Base-by-base conservation (phyloP, 2,113 vertebrate species). In the Ornithorhynchus anatinus region DNA sequence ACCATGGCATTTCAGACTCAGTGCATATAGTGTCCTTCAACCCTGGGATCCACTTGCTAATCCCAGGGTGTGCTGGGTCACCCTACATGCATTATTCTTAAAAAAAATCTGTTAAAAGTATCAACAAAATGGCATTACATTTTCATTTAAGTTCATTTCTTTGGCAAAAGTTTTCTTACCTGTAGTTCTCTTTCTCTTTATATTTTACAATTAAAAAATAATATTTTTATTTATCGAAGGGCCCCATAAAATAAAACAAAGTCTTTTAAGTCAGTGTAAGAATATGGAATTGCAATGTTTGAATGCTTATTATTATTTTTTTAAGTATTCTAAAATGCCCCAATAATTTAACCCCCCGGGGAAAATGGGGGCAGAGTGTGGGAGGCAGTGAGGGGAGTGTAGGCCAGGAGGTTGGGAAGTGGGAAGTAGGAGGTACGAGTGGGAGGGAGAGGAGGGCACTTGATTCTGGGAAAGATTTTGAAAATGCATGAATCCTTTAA, bases 121-220 rank as follows among this genome's bases (percentile, higher is more conserved):
- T 51, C 63, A 54, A 42, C 69, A 50, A 69, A 79, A 72, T 57
- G 68, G 73, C 37, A 31, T 7, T 11, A 67, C 79, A n/a, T n/a
- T n/a, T n/a, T n/a, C n/a, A n/a, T n/a, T n/a, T n/a, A n/a, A n/a
- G n/a, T n/a, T n/a, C 62, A 16, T 83, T 64, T 56, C 72, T 53
- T 7, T 43, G 73, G 84, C 1, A 23, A n/a, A 75, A 43, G 38
- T n/a, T n/a, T n/a, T n/a, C n/a, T n/a, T n/a, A n/a, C 48, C 62
- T 71, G 20, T 48, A 68, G 77, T 69, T 74, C 73, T 90, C 75
- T 72, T 86, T 81, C 82, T 83, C n/a, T n/a, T n/a, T n/a, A n/a
- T n/a, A n/a, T n/a, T n/a, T n/a, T n/a, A n/a, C n/a, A n/a, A n/a
- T n/a, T n/a, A n/a, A n/a, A n/a, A n/a, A n/a, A 43, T 35, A 11